Evolutionary conservation across 1,140 invertebrate genomes (phyloP).

Genomic region (Philotrypesis tridentata): DNA sequence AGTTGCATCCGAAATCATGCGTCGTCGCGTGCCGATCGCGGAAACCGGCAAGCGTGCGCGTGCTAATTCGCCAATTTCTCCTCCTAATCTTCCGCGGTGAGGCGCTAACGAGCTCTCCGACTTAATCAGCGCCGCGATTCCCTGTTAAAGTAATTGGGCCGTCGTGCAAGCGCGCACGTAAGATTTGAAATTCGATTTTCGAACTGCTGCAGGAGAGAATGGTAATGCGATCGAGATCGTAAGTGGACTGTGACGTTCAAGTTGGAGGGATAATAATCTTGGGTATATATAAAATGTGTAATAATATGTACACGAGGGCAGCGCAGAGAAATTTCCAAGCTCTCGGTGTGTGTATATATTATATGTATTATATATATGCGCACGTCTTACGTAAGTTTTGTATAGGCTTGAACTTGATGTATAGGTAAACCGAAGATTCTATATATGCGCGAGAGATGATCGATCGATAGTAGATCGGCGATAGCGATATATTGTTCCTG

Average conservation of each 20-base stretch:
- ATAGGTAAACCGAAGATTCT: too few species aligned
- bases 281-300: too few species aligned
- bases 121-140: background rate
- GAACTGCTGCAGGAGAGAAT: too few species aligned
- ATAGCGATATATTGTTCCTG: too few species aligned
- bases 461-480: too few species aligned
- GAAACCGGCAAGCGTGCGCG: background rate
- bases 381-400: background rate
- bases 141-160: background rate
- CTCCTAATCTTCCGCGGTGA: slow-evolving; percentile 17
- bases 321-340: background rate
- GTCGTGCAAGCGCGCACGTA: background rate
- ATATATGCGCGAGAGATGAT: too few species aligned
- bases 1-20: background rate
- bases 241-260: too few species aligned
- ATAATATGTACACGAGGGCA: background rate
- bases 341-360: too few species aligned
- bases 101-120: slow-evolving; percentile 5
- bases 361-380: too few species aligned
- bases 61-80: slow-evolving; percentile 15
- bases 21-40: background rate
- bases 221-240: background rate
- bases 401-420: too few species aligned
- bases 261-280: too few species aligned
- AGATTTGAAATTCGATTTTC: background rate